phyloP scores from a whole-genome alignment of 2,113 vertebrate genomes.

The Fukomys damarensis region DNA sequence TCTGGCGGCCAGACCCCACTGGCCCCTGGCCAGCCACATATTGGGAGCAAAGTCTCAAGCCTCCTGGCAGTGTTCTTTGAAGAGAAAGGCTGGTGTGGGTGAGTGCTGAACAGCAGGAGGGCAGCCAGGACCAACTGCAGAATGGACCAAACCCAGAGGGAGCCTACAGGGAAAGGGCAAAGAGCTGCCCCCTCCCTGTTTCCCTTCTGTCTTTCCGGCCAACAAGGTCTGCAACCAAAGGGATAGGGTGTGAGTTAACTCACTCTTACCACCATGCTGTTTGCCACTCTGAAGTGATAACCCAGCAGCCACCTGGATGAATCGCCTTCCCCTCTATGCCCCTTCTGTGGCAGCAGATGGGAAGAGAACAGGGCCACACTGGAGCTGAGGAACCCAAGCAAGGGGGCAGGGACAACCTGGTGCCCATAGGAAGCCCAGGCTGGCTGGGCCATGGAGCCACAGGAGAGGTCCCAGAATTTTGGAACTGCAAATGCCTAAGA shows the following conservation, averaged over 20 bases:
- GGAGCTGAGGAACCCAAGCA: too few relatives aligned
- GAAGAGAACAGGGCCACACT: neutral
- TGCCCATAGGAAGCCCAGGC: neutral
- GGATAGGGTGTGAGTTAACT: neutral
- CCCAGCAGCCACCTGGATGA: neutral
- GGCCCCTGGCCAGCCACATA: slow-evolving; percentile 41
- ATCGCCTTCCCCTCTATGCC: neutral
- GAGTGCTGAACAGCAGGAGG: neutral
- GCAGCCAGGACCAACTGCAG: neutral
- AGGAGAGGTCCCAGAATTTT: neutral
- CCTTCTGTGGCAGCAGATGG: neutral
- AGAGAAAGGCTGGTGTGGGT: neutral
- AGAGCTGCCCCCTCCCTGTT: rapidly evolving
- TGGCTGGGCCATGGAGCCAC: neutral
- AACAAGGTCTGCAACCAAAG: neutral
- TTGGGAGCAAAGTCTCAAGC: neutral
- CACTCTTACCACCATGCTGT: neutral
- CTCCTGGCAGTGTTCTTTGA: neutral
- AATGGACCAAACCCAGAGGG: neutral
- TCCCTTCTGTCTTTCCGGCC: neutral
- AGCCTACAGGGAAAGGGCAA: neutral
- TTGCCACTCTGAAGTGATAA: neutral
- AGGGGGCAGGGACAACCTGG: neutral
- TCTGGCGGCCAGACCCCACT: neutral
- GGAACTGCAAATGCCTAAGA: neutral